Conservation (phyloP, 2,888 invertebrate species). For the Lysandra coridon region DNA sequence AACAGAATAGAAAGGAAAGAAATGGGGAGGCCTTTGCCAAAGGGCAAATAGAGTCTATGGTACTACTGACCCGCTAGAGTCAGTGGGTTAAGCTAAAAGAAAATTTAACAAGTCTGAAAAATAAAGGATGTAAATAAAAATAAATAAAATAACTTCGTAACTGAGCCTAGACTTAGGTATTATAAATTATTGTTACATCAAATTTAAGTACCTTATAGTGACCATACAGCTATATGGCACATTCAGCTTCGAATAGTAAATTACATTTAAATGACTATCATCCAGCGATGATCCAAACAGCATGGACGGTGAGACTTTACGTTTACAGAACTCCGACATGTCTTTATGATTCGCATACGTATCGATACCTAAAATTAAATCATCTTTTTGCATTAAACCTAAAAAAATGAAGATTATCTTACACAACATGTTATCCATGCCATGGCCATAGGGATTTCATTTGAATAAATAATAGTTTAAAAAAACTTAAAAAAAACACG, state of each 20-base stretch:
- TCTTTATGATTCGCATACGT: constrained; percentile 61
- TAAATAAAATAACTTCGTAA: too few species aligned
- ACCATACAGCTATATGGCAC: constrained; percentile 67
- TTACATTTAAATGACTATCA: constrained; percentile 58
- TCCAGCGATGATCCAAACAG: constrained; percentile 58
- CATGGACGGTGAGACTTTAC: constrained; percentile 64
- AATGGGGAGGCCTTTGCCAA: too few species aligned
- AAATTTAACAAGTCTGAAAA: too few species aligned
- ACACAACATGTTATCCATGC: constrained; percentile 32
- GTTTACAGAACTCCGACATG: constrained; percentile 64
- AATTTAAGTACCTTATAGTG: constrained; percentile 56
- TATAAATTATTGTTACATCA: not conserved
- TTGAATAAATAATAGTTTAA: too few species aligned
- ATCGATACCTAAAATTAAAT: constrained; percentile 37
- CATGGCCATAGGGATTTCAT: constrained; percentile 36
- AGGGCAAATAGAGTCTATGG: too few species aligned
- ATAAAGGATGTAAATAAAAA: too few species aligned
- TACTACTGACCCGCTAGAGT: too few species aligned
- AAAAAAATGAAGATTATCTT: constrained; percentile 31
- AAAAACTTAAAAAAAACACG: too few species aligned
- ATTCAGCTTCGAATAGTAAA: constrained; percentile 62
- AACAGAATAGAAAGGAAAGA: too few species aligned
- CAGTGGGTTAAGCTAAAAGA: too few species aligned
- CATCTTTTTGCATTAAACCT: constrained; percentile 32
- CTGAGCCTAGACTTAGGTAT: too few species aligned